Percentiles rank a stretch among this genome's conserved stretches.
These are phyloP conservation scores for Pseudomyrmex gracilis DNA, from an alignment of 1,140 invertebrate genomes.

Conservation along the genomic window DNA sequence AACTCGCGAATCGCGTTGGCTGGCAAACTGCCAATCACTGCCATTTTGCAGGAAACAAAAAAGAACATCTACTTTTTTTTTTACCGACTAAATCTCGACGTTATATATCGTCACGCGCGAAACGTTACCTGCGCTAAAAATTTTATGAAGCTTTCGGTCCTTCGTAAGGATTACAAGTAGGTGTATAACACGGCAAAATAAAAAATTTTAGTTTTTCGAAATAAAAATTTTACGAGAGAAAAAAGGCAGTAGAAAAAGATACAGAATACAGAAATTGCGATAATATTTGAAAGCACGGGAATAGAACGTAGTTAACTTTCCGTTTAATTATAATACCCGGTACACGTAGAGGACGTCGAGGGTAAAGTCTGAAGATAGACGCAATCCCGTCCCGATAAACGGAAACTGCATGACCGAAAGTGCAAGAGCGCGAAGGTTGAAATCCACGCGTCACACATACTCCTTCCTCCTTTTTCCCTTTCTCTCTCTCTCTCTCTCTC, in stretches of 20 bases:
- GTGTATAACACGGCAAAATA: too few species aligned
- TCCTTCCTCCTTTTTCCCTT: background rate
- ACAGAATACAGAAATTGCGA: background rate
- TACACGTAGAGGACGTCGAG: slow-evolving; percentile 13
- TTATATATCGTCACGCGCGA: slow-evolving; percentile 19
- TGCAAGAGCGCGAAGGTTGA: slow-evolving; percentile 42
- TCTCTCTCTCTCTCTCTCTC: slow-evolving; percentile 40
- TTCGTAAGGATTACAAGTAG: background rate
- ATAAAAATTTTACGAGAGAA: too few species aligned
- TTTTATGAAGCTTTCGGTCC: background rate
- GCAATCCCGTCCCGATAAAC: slow-evolving; percentile 47
- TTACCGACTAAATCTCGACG: slow-evolving; percentile 26
- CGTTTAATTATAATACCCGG: slow-evolving; percentile 50
- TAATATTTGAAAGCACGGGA: slow-evolving; percentile 30
- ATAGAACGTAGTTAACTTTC: slow-evolving; percentile 41
- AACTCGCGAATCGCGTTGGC: background rate
- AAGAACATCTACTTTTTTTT: slow-evolving; percentile 26
- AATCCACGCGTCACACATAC: slow-evolving; percentile 26
- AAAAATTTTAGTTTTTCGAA: too few species aligned
- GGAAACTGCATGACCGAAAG: slow-evolving; percentile 47
- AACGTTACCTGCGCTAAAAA: slow-evolving; percentile 36
- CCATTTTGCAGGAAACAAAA: background rate
- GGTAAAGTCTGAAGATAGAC: slow-evolving; percentile 34
- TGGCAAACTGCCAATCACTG: slow-evolving; percentile 33
- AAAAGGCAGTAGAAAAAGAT: too few species aligned